Evolutionary conservation across 2,888 invertebrate species (phyloP).

Genomic region (Laspeyria flexula): DNA sequence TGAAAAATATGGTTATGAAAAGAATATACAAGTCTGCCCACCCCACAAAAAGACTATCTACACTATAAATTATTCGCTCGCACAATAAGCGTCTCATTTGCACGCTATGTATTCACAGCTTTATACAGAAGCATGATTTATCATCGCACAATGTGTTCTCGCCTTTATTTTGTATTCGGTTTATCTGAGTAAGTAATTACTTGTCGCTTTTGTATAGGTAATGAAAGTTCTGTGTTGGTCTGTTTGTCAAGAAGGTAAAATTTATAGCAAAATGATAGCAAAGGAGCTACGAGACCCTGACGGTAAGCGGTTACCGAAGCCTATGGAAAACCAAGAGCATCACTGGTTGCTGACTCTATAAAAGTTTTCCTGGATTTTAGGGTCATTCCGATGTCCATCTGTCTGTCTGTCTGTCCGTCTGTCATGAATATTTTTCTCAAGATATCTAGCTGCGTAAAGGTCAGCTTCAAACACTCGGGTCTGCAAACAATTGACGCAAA

Average conservation of each 20-base stretch:
- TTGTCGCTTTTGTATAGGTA: not conserved
- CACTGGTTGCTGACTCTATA: no score
- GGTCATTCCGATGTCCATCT: no score
- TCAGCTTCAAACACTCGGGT: no score
- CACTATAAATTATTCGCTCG: conserved; percentile 25
- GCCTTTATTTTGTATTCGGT: conserved; percentile 19
- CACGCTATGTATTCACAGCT: conserved; percentile 29
- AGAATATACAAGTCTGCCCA: not conserved
- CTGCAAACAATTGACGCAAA: no score
- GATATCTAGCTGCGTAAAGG: no score
- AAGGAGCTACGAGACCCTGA: no score
- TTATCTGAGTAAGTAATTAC: conserved; percentile 5
- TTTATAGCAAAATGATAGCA: no score
- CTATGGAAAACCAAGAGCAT: no score
- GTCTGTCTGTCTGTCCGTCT: no score
- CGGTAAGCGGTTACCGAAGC: no score
- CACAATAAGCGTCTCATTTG: conserved; percentile 41
- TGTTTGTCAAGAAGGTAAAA: not conserved
- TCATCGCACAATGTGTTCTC: conserved; percentile 11
- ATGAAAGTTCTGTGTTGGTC: not conserved
- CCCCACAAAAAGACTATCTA: conserved; percentile 6
- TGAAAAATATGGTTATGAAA: not conserved
- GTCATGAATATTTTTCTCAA: no score
- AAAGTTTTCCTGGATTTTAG: no score
- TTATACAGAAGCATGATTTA: conserved; percentile 37